These are phyloP conservation scores for Eulemur rubriventer DNA, from an alignment of 2,797 vertebrate genomes.

Conservation along the genomic window DNA sequence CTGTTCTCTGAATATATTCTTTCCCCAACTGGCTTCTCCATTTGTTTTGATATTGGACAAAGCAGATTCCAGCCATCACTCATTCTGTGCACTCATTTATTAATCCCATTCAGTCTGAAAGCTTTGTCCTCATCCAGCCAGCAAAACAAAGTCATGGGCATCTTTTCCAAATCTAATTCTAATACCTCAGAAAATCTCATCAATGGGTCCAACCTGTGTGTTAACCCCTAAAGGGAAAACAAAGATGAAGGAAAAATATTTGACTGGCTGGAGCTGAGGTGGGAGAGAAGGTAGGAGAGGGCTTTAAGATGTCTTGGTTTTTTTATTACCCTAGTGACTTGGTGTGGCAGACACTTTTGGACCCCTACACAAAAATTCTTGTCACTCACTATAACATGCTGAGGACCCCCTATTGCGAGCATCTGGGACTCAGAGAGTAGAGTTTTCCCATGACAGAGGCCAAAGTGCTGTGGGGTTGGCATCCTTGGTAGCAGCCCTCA, in stretches of 20 bases:
- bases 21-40: conserved; percentile 46
- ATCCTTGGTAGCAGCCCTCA: background rate
- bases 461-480: background rate
- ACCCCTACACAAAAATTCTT: background rate
- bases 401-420: background rate
- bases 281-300: background rate
- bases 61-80: conserved; percentile 60
- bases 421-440: background rate
- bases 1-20: conserved; percentile 61
- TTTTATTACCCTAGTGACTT: background rate
- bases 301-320: background rate
- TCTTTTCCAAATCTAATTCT: background rate
- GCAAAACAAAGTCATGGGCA: conserved; percentile 27
- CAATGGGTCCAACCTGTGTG: background rate
- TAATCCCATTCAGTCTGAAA: conserved; percentile 43
- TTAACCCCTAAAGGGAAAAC: background rate
- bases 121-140: conserved; percentile 12
- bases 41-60: conserved; percentile 64
- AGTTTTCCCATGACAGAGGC: background rate
- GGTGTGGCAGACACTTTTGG: background rate
- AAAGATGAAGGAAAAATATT: background rate
- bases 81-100: conserved; percentile 31
- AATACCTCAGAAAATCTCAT: background rate
- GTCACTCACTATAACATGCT: background rate
- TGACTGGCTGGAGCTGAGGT: background rate